These are phyloP conservation scores for Brachypodius melanocephalos DNA, from an alignment of 2,113 vertebrate genomes.

Conservation along the genomic window DNA sequence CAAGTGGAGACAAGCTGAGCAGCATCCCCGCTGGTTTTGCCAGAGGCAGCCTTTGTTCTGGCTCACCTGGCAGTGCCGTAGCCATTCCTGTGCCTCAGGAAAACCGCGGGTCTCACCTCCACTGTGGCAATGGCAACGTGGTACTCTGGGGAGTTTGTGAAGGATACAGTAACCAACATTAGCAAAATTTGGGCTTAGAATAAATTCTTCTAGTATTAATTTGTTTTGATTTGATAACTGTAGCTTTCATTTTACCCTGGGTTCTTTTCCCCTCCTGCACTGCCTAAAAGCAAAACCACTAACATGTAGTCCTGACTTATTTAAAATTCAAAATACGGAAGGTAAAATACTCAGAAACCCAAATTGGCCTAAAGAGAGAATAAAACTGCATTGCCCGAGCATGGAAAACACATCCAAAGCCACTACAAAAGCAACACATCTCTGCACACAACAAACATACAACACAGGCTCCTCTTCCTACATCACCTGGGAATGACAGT, in stretches of 20 bases:
- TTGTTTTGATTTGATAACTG: background rate
- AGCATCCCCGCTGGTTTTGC: conserved; percentile 2
- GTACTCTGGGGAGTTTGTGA: background rate
- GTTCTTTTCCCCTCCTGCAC: background rate
- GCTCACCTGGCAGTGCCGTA: conserved; percentile 13
- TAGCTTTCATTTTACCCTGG: background rate
- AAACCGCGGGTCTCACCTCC: fast-evolving
- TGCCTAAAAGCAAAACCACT: background rate
- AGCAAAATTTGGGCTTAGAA: background rate
- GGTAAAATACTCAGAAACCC: background rate
- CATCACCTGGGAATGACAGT: background rate
- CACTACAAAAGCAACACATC: background rate
- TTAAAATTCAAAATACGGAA: background rate
- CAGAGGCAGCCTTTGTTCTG: conserved; percentile 40
- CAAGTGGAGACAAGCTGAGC: background rate
- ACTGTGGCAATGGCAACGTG: background rate
- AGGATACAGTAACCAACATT: background rate
- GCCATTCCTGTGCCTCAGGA: background rate
- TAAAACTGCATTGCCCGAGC: background rate
- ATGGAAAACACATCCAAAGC: background rate
- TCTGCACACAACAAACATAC: background rate
- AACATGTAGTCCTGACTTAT: background rate
- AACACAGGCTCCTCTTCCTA: background rate
- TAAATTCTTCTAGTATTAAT: background rate
- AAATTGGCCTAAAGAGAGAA: background rate